These are phyloP conservation scores for Andrena camellia DNA, from an alignment of 2,888 invertebrate genomes.

Conservation along the genomic window DNA sequence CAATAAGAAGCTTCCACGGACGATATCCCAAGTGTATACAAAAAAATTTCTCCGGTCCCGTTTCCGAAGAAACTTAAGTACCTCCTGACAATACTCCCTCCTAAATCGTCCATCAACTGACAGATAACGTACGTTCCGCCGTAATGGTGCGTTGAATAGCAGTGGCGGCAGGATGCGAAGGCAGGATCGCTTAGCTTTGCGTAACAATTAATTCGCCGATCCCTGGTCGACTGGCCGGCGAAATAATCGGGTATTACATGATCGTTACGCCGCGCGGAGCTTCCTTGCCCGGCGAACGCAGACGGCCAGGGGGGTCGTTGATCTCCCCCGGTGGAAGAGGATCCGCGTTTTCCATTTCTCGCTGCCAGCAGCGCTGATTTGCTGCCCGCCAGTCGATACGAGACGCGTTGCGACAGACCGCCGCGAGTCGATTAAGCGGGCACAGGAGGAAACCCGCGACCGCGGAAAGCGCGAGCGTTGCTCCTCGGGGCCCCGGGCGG, in stretches of 20 bases:
- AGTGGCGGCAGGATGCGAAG: conserved; percentile 4
- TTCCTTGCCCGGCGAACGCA: conserved; percentile 53
- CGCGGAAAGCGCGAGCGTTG: not conserved
- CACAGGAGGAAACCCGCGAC: conserved; percentile 8
- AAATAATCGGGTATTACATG: conserved; percentile 67
- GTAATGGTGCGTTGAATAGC: not conserved
- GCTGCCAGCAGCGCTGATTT: conserved; percentile 47
- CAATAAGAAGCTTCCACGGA: not conserved
- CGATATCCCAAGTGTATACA: not conserved
- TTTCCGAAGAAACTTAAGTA: not conserved
- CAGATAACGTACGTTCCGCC: not conserved
- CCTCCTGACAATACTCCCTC: not conserved
- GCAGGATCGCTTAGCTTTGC: conserved; percentile 16
- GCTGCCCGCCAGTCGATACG: conserved; percentile 23
- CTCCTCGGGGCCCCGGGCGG: not conserved
- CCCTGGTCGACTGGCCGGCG: conserved; percentile 43
- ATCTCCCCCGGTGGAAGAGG: conserved; percentile 42
- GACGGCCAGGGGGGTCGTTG: conserved; percentile 56
- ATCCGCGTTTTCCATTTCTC: conserved; percentile 63
- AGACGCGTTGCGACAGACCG: conserved; percentile 41
- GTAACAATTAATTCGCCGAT: conserved; percentile 58
- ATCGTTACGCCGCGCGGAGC: conserved; percentile 59
- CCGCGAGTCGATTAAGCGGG: not conserved
- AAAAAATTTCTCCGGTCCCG: not conserved
- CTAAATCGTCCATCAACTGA: not conserved